Evolutionary conservation across 2,888 invertebrate genomes (phyloP).

Genomic region (Clunio marinus): DNA sequence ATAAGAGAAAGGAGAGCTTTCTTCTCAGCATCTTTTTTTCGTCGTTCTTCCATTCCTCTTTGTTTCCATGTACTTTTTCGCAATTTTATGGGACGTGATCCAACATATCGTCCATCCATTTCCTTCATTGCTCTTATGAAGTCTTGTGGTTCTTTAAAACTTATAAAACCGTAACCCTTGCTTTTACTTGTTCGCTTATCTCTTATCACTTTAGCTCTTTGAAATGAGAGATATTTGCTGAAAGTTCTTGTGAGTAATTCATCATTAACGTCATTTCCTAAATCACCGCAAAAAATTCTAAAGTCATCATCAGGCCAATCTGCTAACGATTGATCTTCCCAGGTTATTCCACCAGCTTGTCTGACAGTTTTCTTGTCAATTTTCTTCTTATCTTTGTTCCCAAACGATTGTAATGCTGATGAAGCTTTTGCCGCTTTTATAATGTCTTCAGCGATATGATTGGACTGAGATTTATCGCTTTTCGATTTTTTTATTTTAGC

Average conservation of each 20-base stretch:
- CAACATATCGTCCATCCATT: constrained; percentile 99
- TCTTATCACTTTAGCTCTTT: constrained; percentile 89
- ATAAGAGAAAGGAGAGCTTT: constrained; percentile 65
- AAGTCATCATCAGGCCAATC: constrained; percentile 99
- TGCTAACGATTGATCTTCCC: constrained; percentile 90
- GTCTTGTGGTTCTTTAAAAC: constrained; percentile 95
- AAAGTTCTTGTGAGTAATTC: constrained; percentile 95
- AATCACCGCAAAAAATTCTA: constrained; percentile 97
- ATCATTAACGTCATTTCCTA: constrained; percentile 98
- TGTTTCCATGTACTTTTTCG: constrained; percentile 96
- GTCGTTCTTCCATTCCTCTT: constrained; percentile 85
- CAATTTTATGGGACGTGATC: constrained; percentile 95
- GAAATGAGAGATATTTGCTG: constrained; percentile 88
- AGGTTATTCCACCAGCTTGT: constrained; percentile 88
- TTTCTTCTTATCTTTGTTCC: constrained; percentile 53
- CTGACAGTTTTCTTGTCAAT: constrained; percentile 62
- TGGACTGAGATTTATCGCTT: constrained; percentile 60
- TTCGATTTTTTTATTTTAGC: constrained; percentile 61
- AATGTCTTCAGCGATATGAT: constrained; percentile 60
- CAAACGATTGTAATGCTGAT: constrained; percentile 57
- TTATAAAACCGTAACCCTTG: constrained; percentile 98
- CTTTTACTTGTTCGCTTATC: constrained; percentile 97
- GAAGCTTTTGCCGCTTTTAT: constrained; percentile 61
- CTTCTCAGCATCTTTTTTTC: constrained; percentile 95
- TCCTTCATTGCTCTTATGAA: constrained; percentile 98